Conservation (phyloP, 2,888 invertebrate species). For the Apeira syringaria region DNA sequence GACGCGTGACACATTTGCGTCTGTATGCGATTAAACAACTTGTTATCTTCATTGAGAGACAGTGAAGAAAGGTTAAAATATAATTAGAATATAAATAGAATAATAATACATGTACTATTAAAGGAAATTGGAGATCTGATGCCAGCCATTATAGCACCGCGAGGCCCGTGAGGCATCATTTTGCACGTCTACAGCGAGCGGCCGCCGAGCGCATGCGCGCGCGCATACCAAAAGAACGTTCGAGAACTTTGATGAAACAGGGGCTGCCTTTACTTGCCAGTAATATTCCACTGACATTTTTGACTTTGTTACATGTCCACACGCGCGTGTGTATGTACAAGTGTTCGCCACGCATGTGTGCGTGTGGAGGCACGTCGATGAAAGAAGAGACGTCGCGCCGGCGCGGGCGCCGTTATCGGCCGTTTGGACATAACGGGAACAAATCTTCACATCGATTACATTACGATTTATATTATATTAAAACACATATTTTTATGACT, state of each 20-base stretch:
- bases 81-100: too few relatives aligned
- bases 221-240: constrained; percentile 46
- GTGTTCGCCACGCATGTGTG: constrained; percentile 39
- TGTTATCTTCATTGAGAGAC: constrained; percentile 47
- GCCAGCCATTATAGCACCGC: background rate
- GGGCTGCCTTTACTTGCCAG: constrained; percentile 42
- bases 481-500: too few relatives aligned
- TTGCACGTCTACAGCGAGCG: constrained; percentile 17
- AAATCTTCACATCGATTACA: background rate
- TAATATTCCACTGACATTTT: constrained; percentile 71
- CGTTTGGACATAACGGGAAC: constrained; percentile 16
- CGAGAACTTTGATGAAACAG: constrained; percentile 52
- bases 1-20: constrained; percentile 65
- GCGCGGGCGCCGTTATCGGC: too few relatives aligned
- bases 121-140: constrained; percentile 6
- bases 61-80: constrained; percentile 47
- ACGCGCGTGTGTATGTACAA: constrained; percentile 38
- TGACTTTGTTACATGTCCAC: constrained; percentile 47
- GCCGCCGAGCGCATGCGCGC: constrained; percentile 12
- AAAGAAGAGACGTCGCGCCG: constrained; percentile 5
- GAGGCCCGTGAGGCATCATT: constrained; percentile 1
- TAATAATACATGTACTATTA: too few relatives aligned
- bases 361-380: constrained; percentile 13
- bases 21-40: constrained; percentile 44
- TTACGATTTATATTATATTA: too few relatives aligned